phyloP scores from a whole-genome alignment of 2,113 vertebrate genomes.

The Pelodiscus sinensis region DNA sequence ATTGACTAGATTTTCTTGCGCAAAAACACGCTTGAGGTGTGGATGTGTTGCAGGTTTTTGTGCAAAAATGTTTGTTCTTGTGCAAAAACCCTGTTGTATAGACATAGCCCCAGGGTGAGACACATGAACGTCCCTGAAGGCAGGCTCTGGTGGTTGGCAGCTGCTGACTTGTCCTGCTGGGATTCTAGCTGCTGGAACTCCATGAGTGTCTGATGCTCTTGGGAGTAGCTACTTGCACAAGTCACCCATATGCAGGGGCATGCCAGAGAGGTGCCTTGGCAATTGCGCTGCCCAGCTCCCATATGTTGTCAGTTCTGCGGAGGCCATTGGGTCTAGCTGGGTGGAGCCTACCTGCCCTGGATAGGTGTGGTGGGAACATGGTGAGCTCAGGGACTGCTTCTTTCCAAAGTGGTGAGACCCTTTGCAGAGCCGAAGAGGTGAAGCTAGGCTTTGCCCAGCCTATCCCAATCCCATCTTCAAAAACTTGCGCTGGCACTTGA shows the following conservation, averaged over 20 bases:
- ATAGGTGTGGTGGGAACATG: background rate
- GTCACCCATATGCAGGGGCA: no score
- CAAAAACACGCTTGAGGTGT: no score
- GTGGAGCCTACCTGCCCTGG: background rate
- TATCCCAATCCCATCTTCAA: background rate
- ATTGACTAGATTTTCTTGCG: no score
- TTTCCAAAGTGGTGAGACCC: background rate
- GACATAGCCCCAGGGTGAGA: no score
- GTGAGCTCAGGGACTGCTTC: background rate
- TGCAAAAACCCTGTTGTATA: no score
- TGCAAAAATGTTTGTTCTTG: no score
- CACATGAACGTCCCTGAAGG: background rate
- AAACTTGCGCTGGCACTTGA: background rate
- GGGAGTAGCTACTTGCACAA: background rate
- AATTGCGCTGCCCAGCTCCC: background rate
- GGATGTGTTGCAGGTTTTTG: no score
- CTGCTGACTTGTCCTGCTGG: background rate
- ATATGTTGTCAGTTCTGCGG: background rate
- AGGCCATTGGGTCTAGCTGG: background rate
- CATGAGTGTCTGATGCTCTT: background rate
- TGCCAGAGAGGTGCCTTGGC: background rate
- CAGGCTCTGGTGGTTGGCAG: background rate
- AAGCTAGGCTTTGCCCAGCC: background rate
- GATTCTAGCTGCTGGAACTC: background rate
- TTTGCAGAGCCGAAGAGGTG: background rate